Conservation (phyloP, 2,888 invertebrate species). For the Scrobipalpa costella region DNA sequence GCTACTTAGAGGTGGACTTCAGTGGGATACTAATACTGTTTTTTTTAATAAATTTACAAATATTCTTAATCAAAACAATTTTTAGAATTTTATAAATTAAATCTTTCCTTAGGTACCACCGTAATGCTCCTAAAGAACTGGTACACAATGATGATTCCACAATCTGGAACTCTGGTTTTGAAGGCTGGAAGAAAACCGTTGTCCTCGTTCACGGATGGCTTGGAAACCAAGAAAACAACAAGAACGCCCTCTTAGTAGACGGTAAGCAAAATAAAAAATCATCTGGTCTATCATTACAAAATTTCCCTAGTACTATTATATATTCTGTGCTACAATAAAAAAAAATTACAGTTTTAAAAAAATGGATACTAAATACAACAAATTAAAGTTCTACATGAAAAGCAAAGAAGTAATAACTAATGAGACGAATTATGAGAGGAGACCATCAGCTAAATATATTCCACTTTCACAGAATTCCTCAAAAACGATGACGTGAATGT, state of each 20-base stretch:
- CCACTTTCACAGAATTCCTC: slow-evolving; percentile 41
- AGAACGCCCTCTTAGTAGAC: slow-evolving; percentile 42
- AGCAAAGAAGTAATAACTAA: too few relatives aligned
- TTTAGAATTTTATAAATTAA: too few relatives aligned
- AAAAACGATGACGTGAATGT: slow-evolving; percentile 47
- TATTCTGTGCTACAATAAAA: too few relatives aligned
- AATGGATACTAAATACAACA: too few relatives aligned
- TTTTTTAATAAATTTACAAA: background rate
- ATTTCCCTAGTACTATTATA: too few relatives aligned
- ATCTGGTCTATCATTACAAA: too few relatives aligned
- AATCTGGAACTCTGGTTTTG: slow-evolving; percentile 48
- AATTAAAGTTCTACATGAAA: too few relatives aligned
- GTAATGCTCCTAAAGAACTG: slow-evolving; percentile 40
- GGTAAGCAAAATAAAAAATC: slow-evolving; percentile 38
- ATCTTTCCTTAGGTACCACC: slow-evolving; percentile 44
- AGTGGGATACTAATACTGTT: background rate
- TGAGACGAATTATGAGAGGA: too few relatives aligned
- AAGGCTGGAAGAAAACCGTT: slow-evolving; percentile 43
- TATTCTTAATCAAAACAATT: background rate
- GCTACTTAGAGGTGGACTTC: too few relatives aligned
- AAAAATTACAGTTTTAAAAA: background rate
- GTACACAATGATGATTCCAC: slow-evolving; percentile 45
- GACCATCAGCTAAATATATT: background rate
- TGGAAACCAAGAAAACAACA: slow-evolving; percentile 40
- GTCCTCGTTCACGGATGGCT: slow-evolving; percentile 58